Evolutionary conservation across 2,797 vertebrate genomes (phyloP), one percentile per base, ranked within the genome.

Genomic region (Coendou prehensilis): DNA sequence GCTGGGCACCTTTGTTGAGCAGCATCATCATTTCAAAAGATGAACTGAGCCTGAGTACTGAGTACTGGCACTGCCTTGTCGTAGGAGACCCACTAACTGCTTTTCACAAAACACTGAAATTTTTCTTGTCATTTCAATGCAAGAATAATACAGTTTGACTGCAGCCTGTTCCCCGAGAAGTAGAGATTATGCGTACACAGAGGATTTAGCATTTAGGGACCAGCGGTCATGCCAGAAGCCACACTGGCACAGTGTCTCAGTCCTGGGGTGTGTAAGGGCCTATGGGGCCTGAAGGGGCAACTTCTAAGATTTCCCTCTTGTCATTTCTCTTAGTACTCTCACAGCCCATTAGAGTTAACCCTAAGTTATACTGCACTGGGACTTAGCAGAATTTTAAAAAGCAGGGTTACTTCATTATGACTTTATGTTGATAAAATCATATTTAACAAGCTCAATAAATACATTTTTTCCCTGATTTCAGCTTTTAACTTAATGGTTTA

Each of bases 401-500:
- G 37, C n/a, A 89, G 37, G 18, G 2, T n/a, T 47, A 20, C 5
- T 57, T 73, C n/a, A 87, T 23, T 33, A 56, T n/a, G 45, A 3
- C 30, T 45, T 64, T 6, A 26, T 50, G 22, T 80, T 37, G 69
- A 33, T 63, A 96, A 93, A 71, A 52, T 15, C 76, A 20, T 88
- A 69, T 83, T 88, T 91, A 28, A 75, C 64, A 94, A 89, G 30
- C 9, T 57, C 47, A 64, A 33, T 79, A 92, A 56, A 84, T 59
- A 47, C 22, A 84, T 26, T 23, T 6, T 94, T n/a, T 61, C 45
- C 23, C 45, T 41, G 52, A 90, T 61, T 87, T 81, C 5, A 30
- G 45, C 67, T 87, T 86, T 69, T 81, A 54, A 33, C 37, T 76
- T 61, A 90, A 59, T 78, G 33, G 17, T 85, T 57, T 81, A 73